A percentile compares a stretch with the other conserved stretches of the same genome.
Conservation (phyloP, 2,888 invertebrate genomes). For the Euzetes globulus region DNA sequence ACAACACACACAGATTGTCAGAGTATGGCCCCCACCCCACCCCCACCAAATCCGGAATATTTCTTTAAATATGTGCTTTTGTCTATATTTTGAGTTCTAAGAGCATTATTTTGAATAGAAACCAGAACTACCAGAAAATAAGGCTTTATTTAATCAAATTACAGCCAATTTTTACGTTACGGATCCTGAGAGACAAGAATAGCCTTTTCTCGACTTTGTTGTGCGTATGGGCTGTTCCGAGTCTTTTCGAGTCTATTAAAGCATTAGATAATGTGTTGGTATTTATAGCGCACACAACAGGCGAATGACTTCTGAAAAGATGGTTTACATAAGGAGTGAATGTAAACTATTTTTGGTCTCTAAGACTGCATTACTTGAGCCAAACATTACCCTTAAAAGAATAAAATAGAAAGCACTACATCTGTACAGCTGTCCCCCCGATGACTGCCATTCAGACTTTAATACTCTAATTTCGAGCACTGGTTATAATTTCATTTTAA, state of each 20-base stretch:
- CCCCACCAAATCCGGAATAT: background rate
- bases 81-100: too few species aligned
- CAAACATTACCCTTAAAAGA: background rate
- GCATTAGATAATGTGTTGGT: too few species aligned
- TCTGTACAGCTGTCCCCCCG: too few species aligned
- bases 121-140: background rate
- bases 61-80: background rate
- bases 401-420: too few species aligned
- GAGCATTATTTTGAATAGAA: background rate
- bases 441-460: too few species aligned
- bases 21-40: constrained; percentile 51
- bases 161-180: too few species aligned
- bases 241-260: too few species aligned
- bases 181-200: too few species aligned
- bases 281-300: background rate
- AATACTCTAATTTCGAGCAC: background rate
- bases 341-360: background rate
- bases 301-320: constrained; percentile 15
- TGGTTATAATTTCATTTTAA: background rate
- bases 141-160: background rate
- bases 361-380: background rate
- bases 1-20: constrained; percentile 94
- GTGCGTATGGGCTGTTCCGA: too few species aligned
- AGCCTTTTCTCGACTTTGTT: too few species aligned
- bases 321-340: constrained; percentile 11